Evolutionary conservation across 2,888 invertebrate species (phyloP).

Genomic region (Chrysomela aeneicollis): DNA sequence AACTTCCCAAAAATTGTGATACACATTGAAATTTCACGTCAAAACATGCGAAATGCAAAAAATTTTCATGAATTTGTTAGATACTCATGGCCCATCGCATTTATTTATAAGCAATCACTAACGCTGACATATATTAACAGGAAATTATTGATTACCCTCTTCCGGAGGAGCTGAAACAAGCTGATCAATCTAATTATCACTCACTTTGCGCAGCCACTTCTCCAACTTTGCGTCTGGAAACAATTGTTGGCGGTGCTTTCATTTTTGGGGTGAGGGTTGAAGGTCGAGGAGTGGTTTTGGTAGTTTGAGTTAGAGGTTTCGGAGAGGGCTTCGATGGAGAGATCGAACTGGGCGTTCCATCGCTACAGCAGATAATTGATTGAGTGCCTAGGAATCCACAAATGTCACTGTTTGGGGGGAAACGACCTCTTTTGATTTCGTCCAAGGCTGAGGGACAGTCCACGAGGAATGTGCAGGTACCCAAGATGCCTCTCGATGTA

Average conservation of each 20-base stretch:
- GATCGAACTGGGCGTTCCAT: not conserved
- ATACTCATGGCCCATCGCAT: too few species aligned
- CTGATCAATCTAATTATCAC: too few species aligned
- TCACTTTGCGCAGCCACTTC: slow-evolving; percentile 43
- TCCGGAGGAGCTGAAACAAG: too few species aligned
- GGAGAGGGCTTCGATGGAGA: not conserved
- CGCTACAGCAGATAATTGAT: slow-evolving; percentile 52
- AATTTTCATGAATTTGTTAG: too few species aligned
- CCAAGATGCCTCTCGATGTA: slow-evolving; percentile 25
- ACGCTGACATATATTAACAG: too few species aligned
- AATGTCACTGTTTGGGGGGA: slow-evolving; percentile 44
- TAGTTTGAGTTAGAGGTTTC: slow-evolving; percentile 9
- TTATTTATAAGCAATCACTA: too few species aligned
- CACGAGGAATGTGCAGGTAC: slow-evolving; percentile 44
- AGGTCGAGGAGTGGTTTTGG: slow-evolving; percentile 12
- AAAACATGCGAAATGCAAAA: too few species aligned
- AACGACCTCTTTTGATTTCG: slow-evolving; percentile 39
- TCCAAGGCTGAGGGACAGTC: slow-evolving; percentile 45
- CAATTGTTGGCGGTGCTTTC: not conserved
- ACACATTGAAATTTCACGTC: too few species aligned
- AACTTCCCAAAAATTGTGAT: too few species aligned
- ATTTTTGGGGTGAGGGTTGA: not conserved
- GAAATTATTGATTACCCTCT: too few species aligned
- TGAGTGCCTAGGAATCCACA: slow-evolving; percentile 50
- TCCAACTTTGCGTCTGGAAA: slow-evolving; percentile 23